A percentile compares a stretch with the other conserved stretches of the same genome.
These are phyloP conservation scores for Pollachius pollachius DNA, from an alignment of 2,113 vertebrate genomes.

Conservation along the genomic window DNA sequence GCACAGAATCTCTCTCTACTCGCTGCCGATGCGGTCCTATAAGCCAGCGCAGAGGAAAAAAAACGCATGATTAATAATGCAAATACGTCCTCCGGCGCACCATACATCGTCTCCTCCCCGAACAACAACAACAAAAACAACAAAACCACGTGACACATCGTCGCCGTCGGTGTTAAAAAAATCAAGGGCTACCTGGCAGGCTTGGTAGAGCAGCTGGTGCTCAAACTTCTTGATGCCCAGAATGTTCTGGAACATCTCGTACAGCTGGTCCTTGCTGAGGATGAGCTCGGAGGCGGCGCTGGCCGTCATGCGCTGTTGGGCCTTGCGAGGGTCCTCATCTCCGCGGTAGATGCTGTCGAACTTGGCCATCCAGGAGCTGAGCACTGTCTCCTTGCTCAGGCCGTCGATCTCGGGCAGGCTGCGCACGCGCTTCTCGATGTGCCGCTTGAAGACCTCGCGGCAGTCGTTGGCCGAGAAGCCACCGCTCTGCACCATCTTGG, in stretches of 20 bases:
- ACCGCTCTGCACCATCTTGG: slow-evolving; percentile 97
- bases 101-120: too few relatives aligned
- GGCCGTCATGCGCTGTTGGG: slow-evolving; percentile 96
- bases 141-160: neutral
- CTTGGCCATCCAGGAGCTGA: slow-evolving; percentile 99
- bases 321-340: slow-evolving; percentile 96
- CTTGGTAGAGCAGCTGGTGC: slow-evolving; percentile 96
- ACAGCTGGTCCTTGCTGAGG: slow-evolving; percentile 98
- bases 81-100: too few relatives aligned
- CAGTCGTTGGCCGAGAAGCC: slow-evolving; percentile 94
- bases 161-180: too few relatives aligned
- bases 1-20: too few relatives aligned
- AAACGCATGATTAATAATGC: too few relatives aligned
- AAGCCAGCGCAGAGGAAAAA: too few relatives aligned
- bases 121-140: too few relatives aligned
- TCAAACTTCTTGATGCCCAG: slow-evolving; percentile 98
- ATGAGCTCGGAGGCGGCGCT: slow-evolving; percentile 96
- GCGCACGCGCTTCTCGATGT: slow-evolving; percentile 97
- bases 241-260: slow-evolving; percentile 99
- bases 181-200: slow-evolving; percentile 85
- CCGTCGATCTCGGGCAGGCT: slow-evolving; percentile 97
- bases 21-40: too few relatives aligned
- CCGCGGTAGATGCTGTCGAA: slow-evolving; percentile 98
- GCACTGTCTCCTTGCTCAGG: slow-evolving; percentile 97
- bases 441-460: slow-evolving; percentile 97